phyloP scores from a whole-genome alignment of 2,888 invertebrate genomes.

The Dendrolimus houi region DNA sequence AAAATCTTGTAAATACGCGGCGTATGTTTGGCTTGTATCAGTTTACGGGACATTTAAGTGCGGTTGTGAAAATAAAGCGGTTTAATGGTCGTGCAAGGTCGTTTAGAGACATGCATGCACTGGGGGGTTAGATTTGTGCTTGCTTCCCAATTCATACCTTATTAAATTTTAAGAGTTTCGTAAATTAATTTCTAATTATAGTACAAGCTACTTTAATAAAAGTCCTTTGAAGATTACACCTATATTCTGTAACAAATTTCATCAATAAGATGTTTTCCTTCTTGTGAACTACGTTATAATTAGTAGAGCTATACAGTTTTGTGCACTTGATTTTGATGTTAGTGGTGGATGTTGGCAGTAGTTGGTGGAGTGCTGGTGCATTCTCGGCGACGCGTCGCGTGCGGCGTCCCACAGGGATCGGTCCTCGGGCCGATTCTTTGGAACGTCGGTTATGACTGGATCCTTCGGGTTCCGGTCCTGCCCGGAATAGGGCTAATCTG shows the following conservation, averaged over 20 bases:
- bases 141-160: background rate
- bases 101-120: constrained; percentile 8
- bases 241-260: background rate
- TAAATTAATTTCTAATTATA: background rate
- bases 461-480: too few relatives aligned
- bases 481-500: too few relatives aligned
- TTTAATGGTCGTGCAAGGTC: constrained; percentile 29
- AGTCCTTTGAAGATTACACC: background rate
- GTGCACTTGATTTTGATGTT: too few relatives aligned
- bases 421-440: too few relatives aligned
- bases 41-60: constrained; percentile 51
- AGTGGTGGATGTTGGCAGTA: too few relatives aligned
- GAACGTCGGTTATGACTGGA: too few relatives aligned
- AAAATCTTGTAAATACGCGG: constrained; percentile 31
- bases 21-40: constrained; percentile 57
- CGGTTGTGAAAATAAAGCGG: constrained; percentile 33
- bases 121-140: background rate
- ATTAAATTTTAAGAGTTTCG: background rate
- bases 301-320: too few relatives aligned
- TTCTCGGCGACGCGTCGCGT: too few relatives aligned
- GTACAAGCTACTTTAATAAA: background rate
- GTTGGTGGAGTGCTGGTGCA: too few relatives aligned
- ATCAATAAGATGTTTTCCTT: background rate
- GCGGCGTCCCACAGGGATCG: too few relatives aligned
- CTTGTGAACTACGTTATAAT: too few relatives aligned